These are phyloP conservation scores for Eutrigla gurnardus DNA, from an alignment of 2,797 vertebrate genomes.

Conservation along the genomic window DNA sequence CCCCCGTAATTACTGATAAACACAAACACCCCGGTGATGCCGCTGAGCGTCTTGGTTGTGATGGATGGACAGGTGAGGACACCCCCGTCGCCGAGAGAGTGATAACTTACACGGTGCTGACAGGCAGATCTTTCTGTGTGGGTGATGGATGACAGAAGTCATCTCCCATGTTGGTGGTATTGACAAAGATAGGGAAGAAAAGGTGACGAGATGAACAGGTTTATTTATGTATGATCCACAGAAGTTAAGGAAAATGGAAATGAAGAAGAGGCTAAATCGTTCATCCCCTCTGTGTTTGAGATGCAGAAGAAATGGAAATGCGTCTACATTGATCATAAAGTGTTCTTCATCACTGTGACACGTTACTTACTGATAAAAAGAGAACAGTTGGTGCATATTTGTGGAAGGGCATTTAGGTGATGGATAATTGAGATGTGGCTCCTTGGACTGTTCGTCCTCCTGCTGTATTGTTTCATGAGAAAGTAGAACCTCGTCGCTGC, in stretches of 20 bases:
- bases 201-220: not conserved
- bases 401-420: slow-evolving; percentile 7
- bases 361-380: not conserved
- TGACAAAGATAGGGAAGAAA: slow-evolving; percentile 26
- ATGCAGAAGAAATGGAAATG: not conserved
- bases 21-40: slow-evolving; percentile 56
- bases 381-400: not conserved
- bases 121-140: slow-evolving; percentile 66
- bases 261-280: not conserved
- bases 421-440: slow-evolving; percentile 14
- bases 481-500: slow-evolving; percentile 67
- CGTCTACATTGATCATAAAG: not conserved
- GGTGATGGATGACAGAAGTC: slow-evolving; percentile 53
- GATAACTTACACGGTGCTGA: slow-evolving; percentile 69
- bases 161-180: slow-evolving; percentile 30
- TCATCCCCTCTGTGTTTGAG: slow-evolving; percentile 6
- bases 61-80: slow-evolving; percentile 78
- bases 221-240: not conserved
- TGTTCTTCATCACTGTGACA: not conserved
- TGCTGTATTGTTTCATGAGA: slow-evolving; percentile 55
- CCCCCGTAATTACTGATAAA: slow-evolving; percentile 73
- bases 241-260: not conserved
- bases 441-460: slow-evolving; percentile 9
- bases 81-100: slow-evolving; percentile 38
- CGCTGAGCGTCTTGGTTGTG: slow-evolving; percentile 48